These are phyloP conservation scores for Gorsachius goisagi DNA, from an alignment of 2,113 vertebrate genomes.

Conservation along the genomic window DNA sequence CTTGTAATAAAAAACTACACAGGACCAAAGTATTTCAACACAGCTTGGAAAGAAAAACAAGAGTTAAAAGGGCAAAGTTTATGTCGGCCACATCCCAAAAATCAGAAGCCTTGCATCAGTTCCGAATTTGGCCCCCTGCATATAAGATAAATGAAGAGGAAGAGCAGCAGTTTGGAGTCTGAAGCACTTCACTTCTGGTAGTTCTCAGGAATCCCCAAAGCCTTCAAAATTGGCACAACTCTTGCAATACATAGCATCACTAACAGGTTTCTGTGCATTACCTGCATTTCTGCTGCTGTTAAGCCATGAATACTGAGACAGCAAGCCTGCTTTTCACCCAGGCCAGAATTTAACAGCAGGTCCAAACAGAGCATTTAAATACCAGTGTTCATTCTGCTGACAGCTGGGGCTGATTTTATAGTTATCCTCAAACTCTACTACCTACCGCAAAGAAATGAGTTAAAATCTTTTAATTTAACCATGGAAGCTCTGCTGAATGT, in stretches of 20 bases:
- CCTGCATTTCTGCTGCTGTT: neutral
- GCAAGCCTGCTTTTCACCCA: neutral
- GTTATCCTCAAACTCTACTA: neutral
- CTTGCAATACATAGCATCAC: neutral
- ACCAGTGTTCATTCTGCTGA: neutral
- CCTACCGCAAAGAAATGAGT: neutral
- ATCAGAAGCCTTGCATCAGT: neutral
- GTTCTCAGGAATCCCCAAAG: neutral
- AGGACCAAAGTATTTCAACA: neutral
- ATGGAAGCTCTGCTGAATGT: neutral
- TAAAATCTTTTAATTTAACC: neutral
- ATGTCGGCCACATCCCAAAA: neutral
- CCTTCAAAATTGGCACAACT: neutral
- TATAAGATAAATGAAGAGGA: neutral
- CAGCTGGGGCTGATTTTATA: neutral
- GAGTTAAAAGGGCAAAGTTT: conserved; percentile 1
- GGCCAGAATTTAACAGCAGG: neutral
- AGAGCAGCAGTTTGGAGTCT: neutral
- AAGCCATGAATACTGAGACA: neutral
- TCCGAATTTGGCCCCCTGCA: neutral
- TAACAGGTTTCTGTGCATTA: neutral
- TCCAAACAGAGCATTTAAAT: neutral
- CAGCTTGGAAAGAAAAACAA: conserved; percentile 56
- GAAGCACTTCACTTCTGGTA: neutral
- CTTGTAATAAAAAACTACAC: neutral